Evolutionary conservation across 2,113 vertebrate genomes (phyloP), one percentile per base, ranked within the genome.

Genomic region (Anoplopoma fimbria): DNA sequence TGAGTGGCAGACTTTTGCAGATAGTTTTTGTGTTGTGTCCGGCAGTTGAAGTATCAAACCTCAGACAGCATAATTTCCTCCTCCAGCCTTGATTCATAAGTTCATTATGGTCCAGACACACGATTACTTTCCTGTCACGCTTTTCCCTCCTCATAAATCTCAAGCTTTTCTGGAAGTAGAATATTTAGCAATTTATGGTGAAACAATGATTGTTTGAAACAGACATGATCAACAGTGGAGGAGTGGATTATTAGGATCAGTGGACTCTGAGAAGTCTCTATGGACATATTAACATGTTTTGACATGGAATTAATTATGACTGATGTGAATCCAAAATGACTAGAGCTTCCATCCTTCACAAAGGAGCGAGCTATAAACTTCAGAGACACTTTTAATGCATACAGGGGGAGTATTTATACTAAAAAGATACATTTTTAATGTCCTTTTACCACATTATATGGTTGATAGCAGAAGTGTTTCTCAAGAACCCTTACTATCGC

Each of bases 261-360:
- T 60, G 36, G 14, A 60, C 8, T 45, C 14, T 21, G 21, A 47
- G 17, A 55, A 55, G 38, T 60, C 7, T 9, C 25, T 34, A 27
- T 27, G 38, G 27, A 38, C n/a, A 69, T 60, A 36, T 69, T 58
- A 34, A 58, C 31, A 69, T 60, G 51, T 60, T 69, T 42, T 42
- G 38, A 61, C 14, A 25, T 33, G 8, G 62, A 31, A 77, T 65
- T 29, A 55, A 67, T 12, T 9, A 17, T 9, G 40, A 65, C 17
- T 65, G 25, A 3, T 29, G 8, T 65, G 47, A 75, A 64, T 64
- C 17, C 45, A 64, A 51, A 29, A 19, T 64, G 31, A 64, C 25
- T 45, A 62, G 21, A 62, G 42, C 31, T 36, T 21, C 45, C 40
- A 27, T 36, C 14, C 21, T 8, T 19, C 42, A 49, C 4, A 31